Conservation (phyloP, 2,888 invertebrate genomes). For the Synanthedon vespiformis region DNA sequence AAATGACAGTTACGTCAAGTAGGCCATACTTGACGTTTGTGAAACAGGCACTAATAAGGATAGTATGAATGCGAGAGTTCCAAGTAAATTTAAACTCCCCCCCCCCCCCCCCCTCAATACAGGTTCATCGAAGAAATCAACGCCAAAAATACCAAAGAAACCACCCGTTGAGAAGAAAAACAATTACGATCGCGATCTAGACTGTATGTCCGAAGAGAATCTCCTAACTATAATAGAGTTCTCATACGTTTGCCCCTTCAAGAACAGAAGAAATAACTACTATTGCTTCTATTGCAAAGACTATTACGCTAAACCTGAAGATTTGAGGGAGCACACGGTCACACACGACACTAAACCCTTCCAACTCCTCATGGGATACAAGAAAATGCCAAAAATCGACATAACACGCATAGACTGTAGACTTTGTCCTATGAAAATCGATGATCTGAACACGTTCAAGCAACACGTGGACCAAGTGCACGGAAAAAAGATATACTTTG, state of each 20-base stretch:
- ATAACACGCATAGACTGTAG: conserved; percentile 55
- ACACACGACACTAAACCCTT: conserved; percentile 57
- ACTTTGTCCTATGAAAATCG: conserved; percentile 42
- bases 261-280: conserved; percentile 54
- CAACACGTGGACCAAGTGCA: conserved; percentile 49
- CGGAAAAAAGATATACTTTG: conserved; percentile 54
- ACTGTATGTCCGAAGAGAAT: conserved; percentile 60
- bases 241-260: conserved; percentile 57
- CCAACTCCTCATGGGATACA: conserved; percentile 52
- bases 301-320: conserved; percentile 56
- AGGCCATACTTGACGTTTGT: no score
- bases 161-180: conserved; percentile 43
- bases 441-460: conserved; percentile 43
- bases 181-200: conserved; percentile 48
- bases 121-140: conserved; percentile 22
- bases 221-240: conserved; percentile 53
- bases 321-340: conserved; percentile 48
- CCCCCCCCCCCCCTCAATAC: background rate
- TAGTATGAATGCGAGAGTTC: no score
- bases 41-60: no score
- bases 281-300: conserved; percentile 63
- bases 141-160: conserved; percentile 24
- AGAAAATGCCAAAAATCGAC: conserved; percentile 58
- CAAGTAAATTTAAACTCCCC: no score
- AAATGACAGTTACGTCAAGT: no score